Evolutionary conservation across 2,888 invertebrate genomes (phyloP).

Genomic region (Cerceris ruficornis): DNA sequence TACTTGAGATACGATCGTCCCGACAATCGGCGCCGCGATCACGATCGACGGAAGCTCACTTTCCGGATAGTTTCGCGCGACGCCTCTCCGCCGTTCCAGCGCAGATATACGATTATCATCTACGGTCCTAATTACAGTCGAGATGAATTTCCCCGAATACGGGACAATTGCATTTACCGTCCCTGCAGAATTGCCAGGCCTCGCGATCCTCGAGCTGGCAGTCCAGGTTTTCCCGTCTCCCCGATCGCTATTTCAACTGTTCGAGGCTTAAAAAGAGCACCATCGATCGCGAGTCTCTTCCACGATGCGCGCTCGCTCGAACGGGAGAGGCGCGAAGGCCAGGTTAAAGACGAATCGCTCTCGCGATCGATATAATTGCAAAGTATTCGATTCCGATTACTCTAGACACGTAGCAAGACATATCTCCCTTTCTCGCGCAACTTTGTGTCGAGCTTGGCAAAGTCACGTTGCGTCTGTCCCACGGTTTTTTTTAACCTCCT

Average conservation of each 20-base stretch:
- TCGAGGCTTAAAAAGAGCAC: no score
- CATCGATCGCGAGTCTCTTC: neutral
- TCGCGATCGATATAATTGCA: slow-evolving; percentile 33
- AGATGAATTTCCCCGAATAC: slow-evolving; percentile 33
- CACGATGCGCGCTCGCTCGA: neutral
- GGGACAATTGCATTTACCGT: slow-evolving; percentile 21
- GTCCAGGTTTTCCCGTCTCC: no score
- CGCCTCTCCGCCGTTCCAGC: slow-evolving; percentile 10
- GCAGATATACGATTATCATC: slow-evolving; percentile 15
- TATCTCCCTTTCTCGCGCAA: neutral
- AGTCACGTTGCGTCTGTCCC: neutral
- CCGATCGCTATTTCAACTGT: no score
- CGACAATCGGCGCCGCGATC: slow-evolving; percentile 26
- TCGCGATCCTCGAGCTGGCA: no score
- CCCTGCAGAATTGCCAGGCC: neutral
- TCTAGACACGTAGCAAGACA: slow-evolving; percentile 27
- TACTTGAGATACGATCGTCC: neutral
- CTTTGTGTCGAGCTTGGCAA: slow-evolving; percentile 28
- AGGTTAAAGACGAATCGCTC: neutral
- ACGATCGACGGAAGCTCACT: slow-evolving; percentile 32
- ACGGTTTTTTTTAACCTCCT: no score
- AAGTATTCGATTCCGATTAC: slow-evolving; percentile 17
- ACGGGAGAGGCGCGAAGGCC: no score
- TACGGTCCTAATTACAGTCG: slow-evolving; percentile 42
- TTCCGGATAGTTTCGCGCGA: slow-evolving; percentile 3